Base-by-base conservation (phyloP, 2,113 vertebrate genomes). In the Campylorhamphus procurvoides region DNA sequence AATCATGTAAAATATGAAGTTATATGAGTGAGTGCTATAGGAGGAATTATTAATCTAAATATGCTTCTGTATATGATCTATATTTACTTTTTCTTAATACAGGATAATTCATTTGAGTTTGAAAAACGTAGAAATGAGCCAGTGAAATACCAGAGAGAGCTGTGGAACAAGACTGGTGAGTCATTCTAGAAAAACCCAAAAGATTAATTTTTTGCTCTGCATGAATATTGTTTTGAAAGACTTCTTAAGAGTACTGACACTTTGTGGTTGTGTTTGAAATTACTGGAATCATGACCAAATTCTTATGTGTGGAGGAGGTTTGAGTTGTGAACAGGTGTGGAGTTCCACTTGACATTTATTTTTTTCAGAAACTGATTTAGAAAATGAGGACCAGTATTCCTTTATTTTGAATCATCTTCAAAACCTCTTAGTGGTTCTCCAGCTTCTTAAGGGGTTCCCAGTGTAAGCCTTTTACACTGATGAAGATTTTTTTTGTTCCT, bases 81-180 rank as follows among this genome's bases (percentile, higher is more conserved):
- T 87, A 14, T 94, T 75, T 89, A 24, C 25, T 79, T 92, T 85
- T 86, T 75, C 44, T 92, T 93, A 52, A 89, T 94, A 23, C 73
- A 99, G 99, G 99, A 99, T 97, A 99, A 99, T 93, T 97, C 98
- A 13, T 98, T 99, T 96, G 99, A 99, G 97, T 99, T 99, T 94
- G 99, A 99, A 96, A 99, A 99, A 96, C 98, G 99, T 83, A 98
- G 99, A 98, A 99, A 99, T 29, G 98, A 98, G 46, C 99, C 99
- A 66, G 96, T 99, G 77, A 99, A 99, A 97, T 99, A 99, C 94
- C 98, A 99, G 97, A 98, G 99, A 64, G 97, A 98, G 47, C 90
- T 99, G 9, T 99, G 99, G 99, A 99, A 96, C 96, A 99, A 99
- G 98, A 99, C 99, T 47, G 98, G 99, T 99, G 98, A 98, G 97